phyloP scores from a whole-genome alignment of 2,888 invertebrate species.

The Charanyca ferruginea region DNA sequence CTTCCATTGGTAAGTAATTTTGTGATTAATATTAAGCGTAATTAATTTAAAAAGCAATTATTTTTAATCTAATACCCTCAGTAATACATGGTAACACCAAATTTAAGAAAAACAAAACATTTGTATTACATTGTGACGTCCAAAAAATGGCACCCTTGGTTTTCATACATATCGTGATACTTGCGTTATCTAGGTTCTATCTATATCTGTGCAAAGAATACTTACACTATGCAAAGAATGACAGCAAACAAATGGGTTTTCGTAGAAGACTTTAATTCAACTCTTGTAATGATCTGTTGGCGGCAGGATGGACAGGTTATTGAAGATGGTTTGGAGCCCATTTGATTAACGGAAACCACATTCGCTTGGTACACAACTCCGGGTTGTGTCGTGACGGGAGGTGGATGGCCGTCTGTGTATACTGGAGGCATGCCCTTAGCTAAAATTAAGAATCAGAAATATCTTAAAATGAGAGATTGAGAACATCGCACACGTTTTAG shows the following conservation, averaged over 20 bases:
- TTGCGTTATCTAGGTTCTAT: no score
- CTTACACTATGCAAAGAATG: conserved; percentile 86
- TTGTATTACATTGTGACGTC: no score
- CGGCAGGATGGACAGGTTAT: conserved; percentile 86
- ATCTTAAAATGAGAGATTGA: neutral
- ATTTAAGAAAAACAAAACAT: no score
- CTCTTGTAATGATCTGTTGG: conserved; percentile 81
- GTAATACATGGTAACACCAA: no score
- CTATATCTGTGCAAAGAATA: conserved; percentile 39
- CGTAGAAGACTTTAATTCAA: conserved; percentile 81
- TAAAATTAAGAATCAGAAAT: conserved; percentile 1
- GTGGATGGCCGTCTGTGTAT: conserved; percentile 11
- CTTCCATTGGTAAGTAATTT: no score
- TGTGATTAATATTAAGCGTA: no score
- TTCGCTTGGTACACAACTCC: conserved; percentile 34
- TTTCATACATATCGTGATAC: no score
- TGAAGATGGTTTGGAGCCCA: conserved; percentile 71
- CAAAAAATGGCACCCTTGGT: no score
- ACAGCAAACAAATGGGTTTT: conserved; percentile 90
- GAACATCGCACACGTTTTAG: neutral
- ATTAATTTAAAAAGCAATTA: no score
- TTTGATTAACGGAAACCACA: conserved; percentile 58
- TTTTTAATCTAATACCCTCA: no score
- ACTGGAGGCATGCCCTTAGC: conserved; percentile 23
- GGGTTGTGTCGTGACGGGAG: conserved; percentile 22